These are phyloP conservation scores for Oncorhynchus masou DNA, from an alignment of 2,113 vertebrate species.

Conservation along the genomic window DNA sequence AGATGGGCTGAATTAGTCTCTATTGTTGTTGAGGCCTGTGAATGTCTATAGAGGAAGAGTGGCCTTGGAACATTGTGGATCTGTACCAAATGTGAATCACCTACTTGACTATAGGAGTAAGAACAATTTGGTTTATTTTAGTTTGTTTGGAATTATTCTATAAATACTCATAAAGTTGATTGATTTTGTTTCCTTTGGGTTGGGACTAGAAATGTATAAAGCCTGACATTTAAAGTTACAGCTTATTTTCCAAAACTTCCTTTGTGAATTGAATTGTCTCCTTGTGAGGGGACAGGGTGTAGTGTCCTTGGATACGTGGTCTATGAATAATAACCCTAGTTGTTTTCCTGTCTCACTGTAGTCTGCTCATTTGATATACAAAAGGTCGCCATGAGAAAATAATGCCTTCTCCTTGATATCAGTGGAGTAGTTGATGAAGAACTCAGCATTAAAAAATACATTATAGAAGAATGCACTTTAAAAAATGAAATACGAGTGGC, in stretches of 20 bases:
- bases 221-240: slow-evolving; percentile 2
- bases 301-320: not conserved
- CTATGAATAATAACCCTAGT: not conserved
- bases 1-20: slow-evolving; percentile 4
- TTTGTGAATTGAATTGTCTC: slow-evolving; percentile 28
- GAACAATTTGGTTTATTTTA: slow-evolving; percentile 33
- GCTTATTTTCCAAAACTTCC: slow-evolving; percentile 16
- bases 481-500: not conserved
- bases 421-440: not conserved
- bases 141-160: slow-evolving; percentile 20
- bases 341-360: not conserved
- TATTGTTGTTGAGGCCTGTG: slow-evolving; percentile 39
- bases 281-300: slow-evolving; percentile 27
- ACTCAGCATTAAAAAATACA: too few relatives aligned
- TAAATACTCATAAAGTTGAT: slow-evolving; percentile 32
- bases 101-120: slow-evolving; percentile 19
- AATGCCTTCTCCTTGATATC: slow-evolving; percentile 15
- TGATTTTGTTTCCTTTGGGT: slow-evolving; percentile 21
- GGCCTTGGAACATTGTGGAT: slow-evolving; percentile 26
- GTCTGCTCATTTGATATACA: not conserved
- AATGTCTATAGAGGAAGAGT: slow-evolving; percentile 21
- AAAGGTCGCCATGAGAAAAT: not conserved
- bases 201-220: slow-evolving; percentile 16
- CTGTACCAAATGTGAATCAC: slow-evolving; percentile 23
- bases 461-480: not conserved